Evolutionary conservation across 2,113 vertebrate genomes (phyloP), one percentile per base, ranked within the genome.

Genomic region (Bagarius yarrelli): DNA sequence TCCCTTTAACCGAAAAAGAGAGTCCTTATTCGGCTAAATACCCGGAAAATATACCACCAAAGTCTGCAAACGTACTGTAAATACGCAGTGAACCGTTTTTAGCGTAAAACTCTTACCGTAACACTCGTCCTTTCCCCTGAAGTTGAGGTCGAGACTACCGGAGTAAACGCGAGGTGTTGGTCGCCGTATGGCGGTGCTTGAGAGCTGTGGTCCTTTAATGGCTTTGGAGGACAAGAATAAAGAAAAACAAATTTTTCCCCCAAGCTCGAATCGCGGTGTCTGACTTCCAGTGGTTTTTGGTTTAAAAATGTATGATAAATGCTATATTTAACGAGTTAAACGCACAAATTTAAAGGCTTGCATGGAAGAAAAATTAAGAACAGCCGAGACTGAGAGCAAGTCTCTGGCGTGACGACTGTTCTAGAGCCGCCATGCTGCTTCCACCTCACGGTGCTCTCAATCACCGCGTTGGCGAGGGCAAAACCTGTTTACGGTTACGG

Each of bases 351-450:
- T 47, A 27, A 30, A 50, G 15, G 25, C 25, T n/a, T 13, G 3
- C 44, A 74, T 32, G 21, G 50, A 73, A 79, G 53, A 72, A 83
- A 89, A 87, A 79, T 30, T 25, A 63, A 6, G 25, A 82, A 84
- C 81, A 79, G 70, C 89, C 89, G 91, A 88, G 86, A 85, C 75
- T 19, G 87, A 86, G 84, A 66, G 56, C 67, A 88, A 87, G 84
- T 87, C 76, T 82, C 88, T 91, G 90, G 93, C 90, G 91, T 90
- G 89, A 91, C 88, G 91, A 90, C 84, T 79, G 91, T 89, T 88
- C 87, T 87, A 82, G 88, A 86, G 87, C 93, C 92, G 93, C 93
- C 93, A 93, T 94, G 89, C 92, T 94, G 87, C 92, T 93, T 88
- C 87, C 89, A 88, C 88, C 78, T 80, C 69, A 64, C 69, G 80